Conservation (phyloP, 2,888 invertebrate species). For the Eupithecia exiguata region DNA sequence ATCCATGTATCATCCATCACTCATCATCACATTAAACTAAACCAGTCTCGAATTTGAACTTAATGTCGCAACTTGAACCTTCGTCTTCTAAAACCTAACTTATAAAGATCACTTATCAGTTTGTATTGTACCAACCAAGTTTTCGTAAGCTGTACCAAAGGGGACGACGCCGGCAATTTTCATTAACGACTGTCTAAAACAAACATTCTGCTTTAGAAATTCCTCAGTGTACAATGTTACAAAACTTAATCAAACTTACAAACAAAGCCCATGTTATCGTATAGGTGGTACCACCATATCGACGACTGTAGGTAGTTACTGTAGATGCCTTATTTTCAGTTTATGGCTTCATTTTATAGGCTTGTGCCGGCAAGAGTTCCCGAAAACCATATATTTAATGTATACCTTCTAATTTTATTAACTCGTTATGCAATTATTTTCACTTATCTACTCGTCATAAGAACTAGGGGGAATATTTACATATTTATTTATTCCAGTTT, state of each 20-base stretch:
- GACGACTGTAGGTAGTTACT: not conserved
- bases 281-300: not conserved
- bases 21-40: too few relatives aligned
- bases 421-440: not conserved
- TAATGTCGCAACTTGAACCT: too few relatives aligned
- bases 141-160: not conserved
- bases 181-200: constrained; percentile 40
- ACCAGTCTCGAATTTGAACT: too few relatives aligned
- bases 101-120: too few relatives aligned
- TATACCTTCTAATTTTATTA: too few relatives aligned
- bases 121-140: not conserved
- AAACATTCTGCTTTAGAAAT: constrained; percentile 36
- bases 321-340: not conserved
- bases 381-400: not conserved
- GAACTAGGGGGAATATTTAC: too few relatives aligned
- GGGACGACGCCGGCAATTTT: constrained; percentile 37
- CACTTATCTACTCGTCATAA: not conserved
- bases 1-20: too few relatives aligned
- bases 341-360: not conserved
- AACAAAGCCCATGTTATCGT: constrained; percentile 27
- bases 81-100: too few relatives aligned
- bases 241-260: constrained; percentile 42
- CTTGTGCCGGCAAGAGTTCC: not conserved
- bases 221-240: constrained; percentile 36
- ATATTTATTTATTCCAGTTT: too few relatives aligned